Evolutionary conservation across 1,140 invertebrate genomes (phyloP).

Genomic region (Caenorhabditis brenneri): DNA sequence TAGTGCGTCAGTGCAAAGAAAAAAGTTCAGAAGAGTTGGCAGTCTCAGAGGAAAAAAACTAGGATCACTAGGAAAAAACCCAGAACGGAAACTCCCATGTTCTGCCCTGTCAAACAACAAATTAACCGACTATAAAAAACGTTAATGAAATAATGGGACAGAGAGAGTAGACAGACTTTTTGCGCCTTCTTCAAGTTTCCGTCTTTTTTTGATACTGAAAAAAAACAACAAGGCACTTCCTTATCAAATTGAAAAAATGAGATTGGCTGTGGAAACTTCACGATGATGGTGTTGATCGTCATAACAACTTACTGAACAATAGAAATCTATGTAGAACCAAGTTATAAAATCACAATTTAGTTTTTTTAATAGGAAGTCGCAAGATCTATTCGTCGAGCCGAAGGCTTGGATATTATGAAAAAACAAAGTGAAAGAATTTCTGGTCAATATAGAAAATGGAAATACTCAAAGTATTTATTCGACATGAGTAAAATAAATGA

Average conservation of each 20-base stretch:
- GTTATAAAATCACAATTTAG: too few relatives aligned
- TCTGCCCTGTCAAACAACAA: conserved; percentile 21
- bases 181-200: neutral
- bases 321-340: too few relatives aligned
- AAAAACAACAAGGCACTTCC: neutral
- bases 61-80: neutral
- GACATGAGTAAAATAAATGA: too few relatives aligned
- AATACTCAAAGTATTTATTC: too few relatives aligned
- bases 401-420: too few relatives aligned
- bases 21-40: neutral
- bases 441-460: too few relatives aligned
- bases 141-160: conserved; percentile 22
- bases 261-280: neutral
- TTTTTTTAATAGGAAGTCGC: too few relatives aligned
- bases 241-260: neutral
- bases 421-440: too few relatives aligned
- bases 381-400: too few relatives aligned
- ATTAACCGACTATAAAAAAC: neutral
- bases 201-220: neutral
- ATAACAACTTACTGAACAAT: too few relatives aligned
- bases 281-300: too few relatives aligned
- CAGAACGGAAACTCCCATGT: neutral
- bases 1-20: neutral
- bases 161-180: neutral
- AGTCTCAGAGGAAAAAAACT: neutral